These are phyloP conservation scores for Harpagus bidentatus DNA, from an alignment of 2,113 vertebrate species.

Conservation along the genomic window DNA sequence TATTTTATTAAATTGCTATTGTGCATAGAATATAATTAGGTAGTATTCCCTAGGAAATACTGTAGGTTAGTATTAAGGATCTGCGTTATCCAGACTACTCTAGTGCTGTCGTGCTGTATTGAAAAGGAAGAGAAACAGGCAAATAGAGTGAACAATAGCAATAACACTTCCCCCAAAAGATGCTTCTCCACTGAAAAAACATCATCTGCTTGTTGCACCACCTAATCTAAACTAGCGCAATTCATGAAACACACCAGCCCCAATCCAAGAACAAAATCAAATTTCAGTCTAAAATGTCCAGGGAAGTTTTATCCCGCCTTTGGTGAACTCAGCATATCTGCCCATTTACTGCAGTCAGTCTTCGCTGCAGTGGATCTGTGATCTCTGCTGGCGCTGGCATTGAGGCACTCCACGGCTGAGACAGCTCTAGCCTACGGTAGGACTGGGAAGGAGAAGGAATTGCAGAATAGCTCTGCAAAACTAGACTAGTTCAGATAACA, in stretches of 20 bases:
- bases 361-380: neutral
- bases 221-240: neutral
- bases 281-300: neutral
- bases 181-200: neutral
- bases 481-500: neutral
- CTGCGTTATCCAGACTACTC: neutral
- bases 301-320: neutral
- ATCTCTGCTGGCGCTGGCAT: neutral
- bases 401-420: neutral
- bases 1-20: slow-evolving; percentile 49
- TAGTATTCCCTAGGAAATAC: slow-evolving; percentile 8
- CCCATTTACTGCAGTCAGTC: neutral
- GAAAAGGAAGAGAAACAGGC: slow-evolving; percentile 1
- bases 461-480: neutral
- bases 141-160: neutral
- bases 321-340: neutral
- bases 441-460: neutral
- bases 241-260: neutral
- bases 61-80: neutral
- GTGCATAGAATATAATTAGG: slow-evolving; percentile 37
- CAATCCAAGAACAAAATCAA: neutral
- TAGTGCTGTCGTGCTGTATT: neutral
- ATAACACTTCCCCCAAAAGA: neutral
- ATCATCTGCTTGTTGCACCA: neutral
- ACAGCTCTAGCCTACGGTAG: neutral